Evolutionary conservation across 2,888 invertebrate genomes (phyloP).

Genomic region (Phoenoteleia sp.): DNA sequence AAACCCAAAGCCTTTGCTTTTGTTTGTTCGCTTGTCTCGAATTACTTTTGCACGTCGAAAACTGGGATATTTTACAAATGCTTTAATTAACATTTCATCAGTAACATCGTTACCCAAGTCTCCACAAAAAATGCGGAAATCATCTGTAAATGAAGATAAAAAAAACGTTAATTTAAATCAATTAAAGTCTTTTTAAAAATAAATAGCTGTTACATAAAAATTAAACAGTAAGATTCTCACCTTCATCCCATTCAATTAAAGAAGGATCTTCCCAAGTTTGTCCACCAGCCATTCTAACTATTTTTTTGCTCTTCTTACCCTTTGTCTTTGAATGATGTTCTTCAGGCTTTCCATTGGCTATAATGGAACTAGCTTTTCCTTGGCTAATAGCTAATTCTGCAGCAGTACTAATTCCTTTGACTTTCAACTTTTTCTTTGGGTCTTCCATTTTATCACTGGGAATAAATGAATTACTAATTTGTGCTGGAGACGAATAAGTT

Average conservation of each 20-base stretch:
- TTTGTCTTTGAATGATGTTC: conserved; percentile 86
- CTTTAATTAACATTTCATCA: conserved; percentile 98
- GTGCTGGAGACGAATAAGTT: conserved; percentile 85
- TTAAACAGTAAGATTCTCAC: too few species aligned
- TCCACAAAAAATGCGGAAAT: conserved; percentile 99
- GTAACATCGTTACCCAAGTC: conserved; percentile 99
- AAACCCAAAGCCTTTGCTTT: conserved; percentile 99
- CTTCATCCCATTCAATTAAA: conserved; percentile 97
- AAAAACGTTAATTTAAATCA: too few species aligned
- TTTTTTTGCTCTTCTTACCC: conserved; percentile 90
- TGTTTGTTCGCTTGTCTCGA: conserved; percentile 98
- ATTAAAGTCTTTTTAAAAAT: too few species aligned
- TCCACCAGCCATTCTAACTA: conserved; percentile 97
- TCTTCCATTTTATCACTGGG: too few species aligned
- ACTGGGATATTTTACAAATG: conserved; percentile 97
- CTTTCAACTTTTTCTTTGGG: conserved; percentile 89
- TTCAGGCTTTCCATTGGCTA: conserved; percentile 85
- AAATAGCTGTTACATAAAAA: too few species aligned
- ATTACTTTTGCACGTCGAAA: conserved; percentile 98
- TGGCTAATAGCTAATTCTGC: conserved; percentile 90
- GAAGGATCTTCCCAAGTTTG: conserved; percentile 99
- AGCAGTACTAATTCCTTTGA: conserved; percentile 89
- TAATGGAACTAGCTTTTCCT: conserved; percentile 86
- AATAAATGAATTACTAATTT: conserved; percentile 84
- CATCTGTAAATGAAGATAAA: too few species aligned